These are phyloP conservation scores for Ceramica pisi DNA, from an alignment of 2,888 invertebrate species.

Conservation along the genomic window DNA sequence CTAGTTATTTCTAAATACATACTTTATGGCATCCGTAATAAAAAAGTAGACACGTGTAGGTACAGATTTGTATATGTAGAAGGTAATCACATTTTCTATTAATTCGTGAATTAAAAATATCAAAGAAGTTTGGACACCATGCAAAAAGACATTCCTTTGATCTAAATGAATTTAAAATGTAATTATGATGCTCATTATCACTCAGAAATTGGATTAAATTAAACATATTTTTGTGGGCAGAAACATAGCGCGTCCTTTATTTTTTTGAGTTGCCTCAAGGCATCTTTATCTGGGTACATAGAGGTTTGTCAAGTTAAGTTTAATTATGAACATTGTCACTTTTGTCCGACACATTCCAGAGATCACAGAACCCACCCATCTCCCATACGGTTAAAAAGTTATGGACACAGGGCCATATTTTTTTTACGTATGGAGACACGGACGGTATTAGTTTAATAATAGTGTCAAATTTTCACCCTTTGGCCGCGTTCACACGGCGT, in stretches of 20 bases:
- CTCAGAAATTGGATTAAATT: slow-evolving; percentile 31
- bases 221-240: slow-evolving; percentile 11
- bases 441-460: too few relatives aligned
- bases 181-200: slow-evolving; percentile 32
- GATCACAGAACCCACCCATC: too few relatives aligned
- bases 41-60: background rate
- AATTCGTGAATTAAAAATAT: slow-evolving; percentile 25
- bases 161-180: slow-evolving; percentile 33
- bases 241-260: background rate
- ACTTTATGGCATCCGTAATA: too few relatives aligned
- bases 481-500: too few relatives aligned
- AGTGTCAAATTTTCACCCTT: too few relatives aligned
- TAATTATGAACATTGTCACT: too few relatives aligned
- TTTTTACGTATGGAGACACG: too few relatives aligned
- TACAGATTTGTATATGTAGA: background rate
- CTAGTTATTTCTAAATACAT: too few relatives aligned
- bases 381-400: too few relatives aligned
- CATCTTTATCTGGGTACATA: background rate
- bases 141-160: slow-evolving; percentile 26
- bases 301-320: too few relatives aligned
- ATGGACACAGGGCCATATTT: too few relatives aligned
- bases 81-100: slow-evolving; percentile 9
- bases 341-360: too few relatives aligned
- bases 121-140: slow-evolving; percentile 19
- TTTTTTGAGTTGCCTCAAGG: background rate